Evolutionary conservation across 2,888 invertebrate genomes (phyloP), one percentile per base, ranked within the genome.

Genomic region (Noctua pronuba): DNA sequence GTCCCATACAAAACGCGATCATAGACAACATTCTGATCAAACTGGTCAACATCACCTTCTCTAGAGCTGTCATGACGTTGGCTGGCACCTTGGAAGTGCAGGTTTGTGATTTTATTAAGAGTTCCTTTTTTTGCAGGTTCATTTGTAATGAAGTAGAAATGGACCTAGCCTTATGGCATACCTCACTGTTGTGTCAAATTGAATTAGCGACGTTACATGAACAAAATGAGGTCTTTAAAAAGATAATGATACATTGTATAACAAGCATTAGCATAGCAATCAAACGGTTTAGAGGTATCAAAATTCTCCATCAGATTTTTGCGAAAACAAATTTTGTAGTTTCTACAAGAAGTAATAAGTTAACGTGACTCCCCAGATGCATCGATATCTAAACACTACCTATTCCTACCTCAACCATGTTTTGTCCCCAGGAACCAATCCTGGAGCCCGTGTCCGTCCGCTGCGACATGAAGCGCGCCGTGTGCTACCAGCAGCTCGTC

Each of bases 31-130:
- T 98, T 80, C 93, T 98, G 70, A 93, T 98, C 55, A 98, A 98
- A 90, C 95, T 98, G 52, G 97, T 97, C 82, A 97, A 97, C 58
- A 95, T 98, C 74, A 98, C 98, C 38, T 94, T 98, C 35, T 97
- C 97, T 0, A 94, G 98, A 85, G 98, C 98, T 2, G 97, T 98
- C 16, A 98, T 98, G 97, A 98, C 98, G 0, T 92, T 98, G 38
- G 97, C 98, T 46, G 98, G 98, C 1, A 97, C 97, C 41, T 93
- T 98, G 81, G 98, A 98, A 94, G 97, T 98, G 84, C 98, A 98
- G 96, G 98, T 97, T 90, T 44, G 86, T 75, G 2, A 8, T 69
- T 44, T n/a, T 1, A 31, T 21, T n/a, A 13, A 3, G 2, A 31
- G 5, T 0, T 62, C 18, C 4, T 21, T 1, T n/a, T n/a, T 16